A percentile compares a stretch with the other conserved stretches of the same genome.
Evolutionary conservation across 2,113 vertebrate genomes (phyloP).

Genomic region (Corapipo altera): DNA sequence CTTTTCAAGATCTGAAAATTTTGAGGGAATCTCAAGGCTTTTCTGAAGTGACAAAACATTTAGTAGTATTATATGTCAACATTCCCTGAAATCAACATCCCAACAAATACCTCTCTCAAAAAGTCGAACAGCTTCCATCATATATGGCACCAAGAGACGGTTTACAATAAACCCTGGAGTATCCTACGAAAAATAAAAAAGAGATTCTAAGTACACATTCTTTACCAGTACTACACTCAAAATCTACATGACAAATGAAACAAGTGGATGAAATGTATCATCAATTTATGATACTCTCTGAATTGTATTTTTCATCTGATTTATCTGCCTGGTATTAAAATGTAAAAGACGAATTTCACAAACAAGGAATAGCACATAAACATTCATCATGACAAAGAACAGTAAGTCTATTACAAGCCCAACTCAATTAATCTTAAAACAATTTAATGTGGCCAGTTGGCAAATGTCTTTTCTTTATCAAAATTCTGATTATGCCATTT

Average conservation of each 20-base stretch:
- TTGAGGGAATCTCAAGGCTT: neutral
- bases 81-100: neutral
- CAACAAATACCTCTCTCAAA: slow-evolving; percentile 85
- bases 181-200: slow-evolving; percentile 75
- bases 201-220: neutral
- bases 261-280: neutral
- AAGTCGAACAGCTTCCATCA: slow-evolving; percentile 87
- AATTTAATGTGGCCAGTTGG: neutral
- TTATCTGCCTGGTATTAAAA: neutral
- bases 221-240: neutral
- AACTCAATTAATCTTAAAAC: neutral
- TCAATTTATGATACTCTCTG: neutral
- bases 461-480: neutral
- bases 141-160: slow-evolving; percentile 91
- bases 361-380: neutral
- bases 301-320: neutral
- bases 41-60: neutral
- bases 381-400: neutral
- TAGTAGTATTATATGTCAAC: neutral
- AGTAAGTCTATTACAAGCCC: neutral
- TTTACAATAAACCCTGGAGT: slow-evolving; percentile 97
- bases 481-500: neutral
- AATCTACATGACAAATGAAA: neutral
- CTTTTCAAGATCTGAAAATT: neutral
- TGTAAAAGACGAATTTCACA: neutral